Base-by-base conservation (phyloP, 2,888 invertebrate genomes). In the Habrosyne pyritoides region DNA sequence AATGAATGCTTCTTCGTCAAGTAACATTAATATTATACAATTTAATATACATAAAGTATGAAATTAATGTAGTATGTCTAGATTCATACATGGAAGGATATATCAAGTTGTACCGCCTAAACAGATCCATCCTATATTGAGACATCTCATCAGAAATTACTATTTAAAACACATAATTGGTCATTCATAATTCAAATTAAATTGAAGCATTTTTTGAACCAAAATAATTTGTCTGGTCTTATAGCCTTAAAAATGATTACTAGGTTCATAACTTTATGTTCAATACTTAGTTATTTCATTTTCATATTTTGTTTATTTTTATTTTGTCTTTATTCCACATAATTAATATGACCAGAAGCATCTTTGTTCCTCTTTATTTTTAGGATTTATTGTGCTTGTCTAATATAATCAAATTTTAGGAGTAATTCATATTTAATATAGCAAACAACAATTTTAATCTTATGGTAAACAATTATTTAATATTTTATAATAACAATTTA, bases 121-220 rank as follows among this genome's bases (percentile, higher is more conserved):
- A 24, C 48, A 48, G 51, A 48, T 57, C 51, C 54, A 46, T 52
- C 47, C 49, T n/a, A 10, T 33, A 36, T 33, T n/a, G 18, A 24
- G 8, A 5, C 28, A 28, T 10, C 10, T 2, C n/a, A 33, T 33
- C 12, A 10, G 12, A 12, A 12, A 33, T 12, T 12, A 33, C 33
- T 33, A 33, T 12, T 12, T 6, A 5, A 33, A n/a, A 33, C 8
- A n/a, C n/a, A n/a, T n/a, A n/a, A n/a, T n/a, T n/a, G n/a, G n/a
- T n/a, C n/a, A n/a, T 30, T 30, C 0, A 12, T 30, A 12, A 12
- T 12, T 30, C 0, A 30, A 3, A 30, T 30, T 30, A 1, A 12
- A n/a, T n/a, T n/a, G n/a, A 30, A 12, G 30, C 30, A 30, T 30
- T 30, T 12, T 30, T 30, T 4, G 4, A 30, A 30, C 8, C 12